Conservation (phyloP, 2,797 vertebrate species). For the Spondyliosoma cantharus region DNA sequence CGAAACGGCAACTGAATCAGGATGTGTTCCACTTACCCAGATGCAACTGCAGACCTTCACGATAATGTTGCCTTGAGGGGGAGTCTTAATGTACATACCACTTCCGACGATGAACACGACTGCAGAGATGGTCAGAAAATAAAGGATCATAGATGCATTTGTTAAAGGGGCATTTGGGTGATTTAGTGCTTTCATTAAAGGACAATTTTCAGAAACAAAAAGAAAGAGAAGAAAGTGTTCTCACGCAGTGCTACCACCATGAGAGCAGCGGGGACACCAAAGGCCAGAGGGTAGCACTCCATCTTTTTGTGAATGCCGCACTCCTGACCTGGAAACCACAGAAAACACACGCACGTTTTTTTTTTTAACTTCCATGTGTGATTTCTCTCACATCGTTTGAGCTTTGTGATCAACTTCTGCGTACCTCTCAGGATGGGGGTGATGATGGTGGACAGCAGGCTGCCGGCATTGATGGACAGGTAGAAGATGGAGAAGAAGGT, state of each 20-base stretch:
- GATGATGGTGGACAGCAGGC: conserved; percentile 93
- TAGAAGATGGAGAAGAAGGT: conserved; percentile 98
- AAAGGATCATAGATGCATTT: not conserved
- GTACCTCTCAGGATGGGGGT: conserved; percentile 93
- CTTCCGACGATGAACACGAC: conserved; percentile 92
- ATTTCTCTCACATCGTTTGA: not conserved
- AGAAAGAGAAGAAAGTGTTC: too few relatives aligned
- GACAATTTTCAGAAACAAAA: too few relatives aligned
- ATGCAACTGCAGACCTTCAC: conserved; percentile 88
- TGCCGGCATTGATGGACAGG: conserved; percentile 95
- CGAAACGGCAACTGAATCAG: not conserved
- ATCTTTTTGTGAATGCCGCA: conserved; percentile 88
- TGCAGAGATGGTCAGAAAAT: conserved; percentile 64
- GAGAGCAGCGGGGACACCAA: conserved; percentile 93
- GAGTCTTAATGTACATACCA: conserved; percentile 88
- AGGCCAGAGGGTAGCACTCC: conserved; percentile 92
- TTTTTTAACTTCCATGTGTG: too few relatives aligned
- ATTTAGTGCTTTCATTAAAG: not conserved
- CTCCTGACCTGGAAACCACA: conserved; percentile 83
- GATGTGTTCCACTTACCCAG: conserved; percentile 80
- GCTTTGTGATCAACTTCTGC: not conserved
- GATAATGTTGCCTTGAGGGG: conserved; percentile 92
- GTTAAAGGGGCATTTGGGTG: not conserved
- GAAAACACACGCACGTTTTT: conserved; percentile 26
- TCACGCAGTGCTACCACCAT: conserved; percentile 92